Evolutionary conservation across 2,113 vertebrate genomes (phyloP).

Genomic region (Vidua macroura): DNA sequence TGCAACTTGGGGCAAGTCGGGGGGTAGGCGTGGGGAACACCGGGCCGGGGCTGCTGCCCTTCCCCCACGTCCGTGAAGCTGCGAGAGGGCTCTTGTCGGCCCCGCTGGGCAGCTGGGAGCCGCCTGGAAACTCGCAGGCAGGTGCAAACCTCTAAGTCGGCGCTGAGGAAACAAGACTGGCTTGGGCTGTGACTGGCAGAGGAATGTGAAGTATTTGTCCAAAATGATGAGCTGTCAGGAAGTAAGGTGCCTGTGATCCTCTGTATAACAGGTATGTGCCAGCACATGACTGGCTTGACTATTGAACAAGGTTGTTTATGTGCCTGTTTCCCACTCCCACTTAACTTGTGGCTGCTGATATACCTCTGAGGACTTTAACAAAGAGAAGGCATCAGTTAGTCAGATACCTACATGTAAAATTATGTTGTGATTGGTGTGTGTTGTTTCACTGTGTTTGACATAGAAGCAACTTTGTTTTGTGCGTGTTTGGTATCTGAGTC

Average conservation of each 20-base stretch:
- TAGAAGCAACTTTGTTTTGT: not conserved
- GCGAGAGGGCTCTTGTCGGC: not conserved
- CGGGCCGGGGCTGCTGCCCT: no score
- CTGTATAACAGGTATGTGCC: not conserved
- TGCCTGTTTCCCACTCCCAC: not conserved
- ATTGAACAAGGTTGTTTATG: not conserved
- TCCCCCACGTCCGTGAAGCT: not conserved
- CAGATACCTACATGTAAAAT: not conserved
- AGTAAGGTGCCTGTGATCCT: slow-evolving; percentile 51
- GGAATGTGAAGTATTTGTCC: slow-evolving; percentile 60
- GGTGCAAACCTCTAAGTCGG: not conserved
- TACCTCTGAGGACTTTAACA: not conserved
- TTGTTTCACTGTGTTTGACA: not conserved
- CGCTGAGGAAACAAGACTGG: not conserved
- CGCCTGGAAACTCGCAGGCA: not conserved
- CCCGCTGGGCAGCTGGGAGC: not conserved
- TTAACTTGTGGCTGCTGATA: not conserved
- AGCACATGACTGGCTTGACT: not conserved
- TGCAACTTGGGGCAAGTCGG: not conserved
- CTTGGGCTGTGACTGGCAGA: slow-evolving; percentile 43
- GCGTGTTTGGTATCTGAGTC: not conserved
- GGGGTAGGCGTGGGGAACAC: not conserved
- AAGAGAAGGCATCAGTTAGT: not conserved
- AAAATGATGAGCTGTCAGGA: slow-evolving; percentile 69
- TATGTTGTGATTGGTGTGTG: not conserved